Evolutionary conservation across 2,888 invertebrate species (phyloP).

Genomic region (Scelioninae gen. 1): DNA sequence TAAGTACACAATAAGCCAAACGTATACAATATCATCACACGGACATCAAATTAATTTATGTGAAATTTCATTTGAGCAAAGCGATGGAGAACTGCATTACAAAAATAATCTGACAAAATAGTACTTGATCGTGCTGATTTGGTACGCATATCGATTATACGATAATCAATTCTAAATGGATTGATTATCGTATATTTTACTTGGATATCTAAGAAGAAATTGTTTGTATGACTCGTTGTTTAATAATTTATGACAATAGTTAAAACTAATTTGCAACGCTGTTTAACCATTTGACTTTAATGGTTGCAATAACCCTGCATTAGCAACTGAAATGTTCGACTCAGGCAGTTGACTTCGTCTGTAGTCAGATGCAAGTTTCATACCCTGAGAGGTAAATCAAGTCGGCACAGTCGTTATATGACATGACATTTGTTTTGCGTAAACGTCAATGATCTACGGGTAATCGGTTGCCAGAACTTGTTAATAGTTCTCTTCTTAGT

Average conservation of each 20-base stretch:
- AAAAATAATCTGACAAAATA: constrained; percentile 43
- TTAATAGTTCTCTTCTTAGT: constrained; percentile 44
- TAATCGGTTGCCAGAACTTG: constrained; percentile 50
- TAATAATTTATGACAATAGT: constrained; percentile 29
- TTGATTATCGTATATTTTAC: too few relatives aligned
- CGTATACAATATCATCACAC: neutral
- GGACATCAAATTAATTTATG: constrained; percentile 38
- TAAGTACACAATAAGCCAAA: constrained; percentile 43
- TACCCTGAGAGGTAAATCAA: constrained; percentile 46
- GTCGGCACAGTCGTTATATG: constrained; percentile 29
- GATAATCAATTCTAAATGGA: constrained; percentile 55
- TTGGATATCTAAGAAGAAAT: too few relatives aligned
- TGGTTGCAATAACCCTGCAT: constrained; percentile 53
- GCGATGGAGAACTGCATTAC: neutral
- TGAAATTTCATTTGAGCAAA: constrained; percentile 25
- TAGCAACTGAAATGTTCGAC: constrained; percentile 61
- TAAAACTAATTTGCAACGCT: constrained; percentile 47
- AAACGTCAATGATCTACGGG: constrained; percentile 42
- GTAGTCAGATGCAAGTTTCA: constrained; percentile 44
- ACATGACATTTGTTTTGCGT: constrained; percentile 56
- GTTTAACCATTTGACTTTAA: constrained; percentile 56
- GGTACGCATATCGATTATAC: constrained; percentile 42
- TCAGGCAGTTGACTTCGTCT: constrained; percentile 18
- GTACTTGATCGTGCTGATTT: constrained; percentile 41
- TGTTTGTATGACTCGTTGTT: constrained; percentile 3